These are phyloP conservation scores for Leptopilina drosophilae DNA, from an alignment of 2,888 invertebrate species.

Conservation along the genomic window DNA sequence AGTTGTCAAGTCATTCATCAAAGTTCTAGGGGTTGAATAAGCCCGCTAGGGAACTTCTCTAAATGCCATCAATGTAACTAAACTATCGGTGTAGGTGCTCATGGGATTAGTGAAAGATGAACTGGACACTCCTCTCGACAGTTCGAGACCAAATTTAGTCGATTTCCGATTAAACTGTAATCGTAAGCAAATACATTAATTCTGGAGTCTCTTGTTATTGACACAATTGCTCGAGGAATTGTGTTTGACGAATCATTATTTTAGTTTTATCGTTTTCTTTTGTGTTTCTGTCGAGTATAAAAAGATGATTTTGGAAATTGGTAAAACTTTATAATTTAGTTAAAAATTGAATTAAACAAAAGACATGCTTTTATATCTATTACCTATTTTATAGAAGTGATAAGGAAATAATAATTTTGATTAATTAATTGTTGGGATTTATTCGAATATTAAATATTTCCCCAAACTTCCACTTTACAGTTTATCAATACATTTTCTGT, in stretches of 20 bases:
- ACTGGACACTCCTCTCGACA: constrained; percentile 24
- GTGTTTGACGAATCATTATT: not conserved
- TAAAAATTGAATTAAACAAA: no score
- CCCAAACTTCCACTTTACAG: no score
- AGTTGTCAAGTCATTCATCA: constrained; percentile 38
- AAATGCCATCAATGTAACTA: constrained; percentile 20
- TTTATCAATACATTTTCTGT: no score
- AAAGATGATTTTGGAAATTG: no score
- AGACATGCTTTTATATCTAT: no score
- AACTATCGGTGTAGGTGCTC: constrained; percentile 26
- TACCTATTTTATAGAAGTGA: no score
- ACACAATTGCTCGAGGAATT: not conserved
- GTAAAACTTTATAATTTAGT: no score
- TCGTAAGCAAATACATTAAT: constrained; percentile 4
- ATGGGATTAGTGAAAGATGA: constrained; percentile 14
- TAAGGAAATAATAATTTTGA: no score
- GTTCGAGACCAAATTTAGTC: constrained; percentile 3
- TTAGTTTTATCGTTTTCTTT: not conserved
- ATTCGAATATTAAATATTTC: no score
- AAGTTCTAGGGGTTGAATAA: constrained; percentile 14
- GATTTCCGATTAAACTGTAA: constrained; percentile 2
- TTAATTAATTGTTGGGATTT: no score
- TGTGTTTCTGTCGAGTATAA: not conserved
- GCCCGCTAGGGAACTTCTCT: constrained; percentile 34
- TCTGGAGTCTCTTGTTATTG: not conserved